A percentile compares a stretch with the other conserved stretches of the same genome.
Evolutionary conservation across 2,113 vertebrate species (phyloP).

Genomic region (Arvicanthis niloticus): DNA sequence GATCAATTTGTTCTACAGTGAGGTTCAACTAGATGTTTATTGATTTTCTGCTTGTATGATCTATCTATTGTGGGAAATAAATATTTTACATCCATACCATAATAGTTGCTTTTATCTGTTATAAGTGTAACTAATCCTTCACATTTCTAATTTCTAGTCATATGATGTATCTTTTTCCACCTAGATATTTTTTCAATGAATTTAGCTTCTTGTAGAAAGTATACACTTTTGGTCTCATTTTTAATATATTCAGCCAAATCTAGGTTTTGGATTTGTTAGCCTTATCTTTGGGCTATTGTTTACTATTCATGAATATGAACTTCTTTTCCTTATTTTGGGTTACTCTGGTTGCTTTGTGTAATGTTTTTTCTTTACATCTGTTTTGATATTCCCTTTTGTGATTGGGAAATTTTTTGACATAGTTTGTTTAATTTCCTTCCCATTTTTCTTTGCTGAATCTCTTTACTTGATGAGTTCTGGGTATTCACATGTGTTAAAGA

Average conservation of each 20-base stretch:
- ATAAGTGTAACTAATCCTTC: not conserved
- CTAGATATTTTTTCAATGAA: not conserved
- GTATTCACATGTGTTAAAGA: not conserved
- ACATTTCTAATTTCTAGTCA: not conserved
- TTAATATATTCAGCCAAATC: not conserved
- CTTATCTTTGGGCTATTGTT: not conserved
- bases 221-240: not conserved
- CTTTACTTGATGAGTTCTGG: not conserved
- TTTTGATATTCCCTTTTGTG: not conserved
- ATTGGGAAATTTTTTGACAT: not conserved
- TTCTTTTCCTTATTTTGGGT: not conserved
- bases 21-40: not conserved
- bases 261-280: not conserved
- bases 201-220: not conserved
- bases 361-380: not conserved
- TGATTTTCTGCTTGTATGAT: not conserved
- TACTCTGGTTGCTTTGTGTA: not conserved
- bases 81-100: not conserved
- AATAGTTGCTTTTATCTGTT: not conserved
- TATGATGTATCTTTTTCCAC: not conserved
- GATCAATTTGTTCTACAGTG: not conserved
- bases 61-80: not conserved
- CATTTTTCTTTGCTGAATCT: not conserved
- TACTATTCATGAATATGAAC: not conserved
- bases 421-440: not conserved